phyloP scores from a whole-genome alignment of 2,888 invertebrate genomes.

The Meiosimyza decipiens region DNA sequence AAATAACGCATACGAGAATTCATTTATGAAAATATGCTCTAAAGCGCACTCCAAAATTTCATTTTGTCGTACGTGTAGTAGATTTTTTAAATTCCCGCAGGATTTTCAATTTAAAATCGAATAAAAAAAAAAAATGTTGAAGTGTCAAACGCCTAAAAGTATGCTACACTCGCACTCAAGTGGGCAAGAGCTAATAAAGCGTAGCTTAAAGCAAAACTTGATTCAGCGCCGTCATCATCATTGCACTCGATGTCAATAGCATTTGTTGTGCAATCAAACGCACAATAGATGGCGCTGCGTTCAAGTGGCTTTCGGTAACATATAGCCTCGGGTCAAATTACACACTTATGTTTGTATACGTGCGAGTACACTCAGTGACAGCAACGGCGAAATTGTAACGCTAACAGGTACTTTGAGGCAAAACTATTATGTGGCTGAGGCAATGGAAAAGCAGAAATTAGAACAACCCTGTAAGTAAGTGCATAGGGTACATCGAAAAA shows the following conservation, averaged over 20 bases:
- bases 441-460: too few relatives aligned
- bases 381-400: neutral
- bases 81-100: slow-evolving; percentile 51
- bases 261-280: slow-evolving; percentile 34
- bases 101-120: slow-evolving; percentile 52
- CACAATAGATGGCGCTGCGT: slow-evolving; percentile 53
- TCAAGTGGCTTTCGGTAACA: slow-evolving; percentile 61
- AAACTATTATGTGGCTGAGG: too few relatives aligned
- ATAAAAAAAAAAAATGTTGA: slow-evolving; percentile 31
- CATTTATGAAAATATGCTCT: slow-evolving; percentile 54
- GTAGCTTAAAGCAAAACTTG: neutral
- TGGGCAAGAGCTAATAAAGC: slow-evolving; percentile 29
- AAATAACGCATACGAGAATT: slow-evolving; percentile 40
- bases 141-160: slow-evolving; percentile 27
- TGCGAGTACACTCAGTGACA: neutral
- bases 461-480: slow-evolving; percentile 19
- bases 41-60: slow-evolving; percentile 2
- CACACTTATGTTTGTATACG: slow-evolving; percentile 46
- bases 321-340: slow-evolving; percentile 66
- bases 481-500: too few relatives aligned
- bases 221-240: neutral
- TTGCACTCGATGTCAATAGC: slow-evolving; percentile 5
- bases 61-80: slow-evolving; percentile 32
- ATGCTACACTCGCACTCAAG: slow-evolving; percentile 26
- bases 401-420: slow-evolving; percentile 63